Conservation (phyloP, 2,888 invertebrate species). For the Fragum whitleyi region DNA sequence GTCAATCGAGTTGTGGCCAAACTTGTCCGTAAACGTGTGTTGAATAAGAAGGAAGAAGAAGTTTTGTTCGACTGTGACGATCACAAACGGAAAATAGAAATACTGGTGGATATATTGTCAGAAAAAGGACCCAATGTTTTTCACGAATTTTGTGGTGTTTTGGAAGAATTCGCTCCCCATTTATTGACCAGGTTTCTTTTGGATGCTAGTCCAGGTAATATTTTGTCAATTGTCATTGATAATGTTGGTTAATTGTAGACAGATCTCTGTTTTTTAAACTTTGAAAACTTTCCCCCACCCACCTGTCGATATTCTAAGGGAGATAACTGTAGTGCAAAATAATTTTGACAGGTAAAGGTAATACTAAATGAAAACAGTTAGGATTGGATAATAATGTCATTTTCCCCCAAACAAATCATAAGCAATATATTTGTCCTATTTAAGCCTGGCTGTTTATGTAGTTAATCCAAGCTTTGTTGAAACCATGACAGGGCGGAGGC, state of each 20-base stretch:
- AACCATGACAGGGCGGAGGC: too few relatives aligned
- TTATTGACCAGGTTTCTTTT: slow-evolving; percentile 76
- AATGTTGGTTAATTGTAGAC: not conserved
- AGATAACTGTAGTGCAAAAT: slow-evolving; percentile 20
- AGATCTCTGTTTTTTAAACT: not conserved
- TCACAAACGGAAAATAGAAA: slow-evolving; percentile 73
- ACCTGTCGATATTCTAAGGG: slow-evolving; percentile 13
- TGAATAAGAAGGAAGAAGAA: slow-evolving; percentile 77
- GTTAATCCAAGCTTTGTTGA: too few relatives aligned
- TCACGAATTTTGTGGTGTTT: slow-evolving; percentile 81
- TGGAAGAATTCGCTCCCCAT: slow-evolving; percentile 80
- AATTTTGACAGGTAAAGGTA: slow-evolving; percentile 36
- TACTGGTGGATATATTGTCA: slow-evolving; percentile 80
- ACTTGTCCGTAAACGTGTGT: slow-evolving; percentile 76
- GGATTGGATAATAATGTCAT: too few relatives aligned
- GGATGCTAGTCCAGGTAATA: slow-evolving; percentile 75
- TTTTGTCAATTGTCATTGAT: not conserved
- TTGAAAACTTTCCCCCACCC: slow-evolving; percentile 28
- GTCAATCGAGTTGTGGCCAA: slow-evolving; percentile 76
- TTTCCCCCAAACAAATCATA: too few relatives aligned
- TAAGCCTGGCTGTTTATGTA: too few relatives aligned
- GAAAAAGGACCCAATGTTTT: slow-evolving; percentile 80
- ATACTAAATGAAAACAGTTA: too few relatives aligned
- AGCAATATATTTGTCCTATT: too few relatives aligned
- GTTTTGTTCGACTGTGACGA: slow-evolving; percentile 72